Percentiles rank a stretch among this genome's conserved stretches.
These are phyloP conservation scores for Celastrina argiolus DNA, from an alignment of 2,888 invertebrate genomes.

Conservation along the genomic window DNA sequence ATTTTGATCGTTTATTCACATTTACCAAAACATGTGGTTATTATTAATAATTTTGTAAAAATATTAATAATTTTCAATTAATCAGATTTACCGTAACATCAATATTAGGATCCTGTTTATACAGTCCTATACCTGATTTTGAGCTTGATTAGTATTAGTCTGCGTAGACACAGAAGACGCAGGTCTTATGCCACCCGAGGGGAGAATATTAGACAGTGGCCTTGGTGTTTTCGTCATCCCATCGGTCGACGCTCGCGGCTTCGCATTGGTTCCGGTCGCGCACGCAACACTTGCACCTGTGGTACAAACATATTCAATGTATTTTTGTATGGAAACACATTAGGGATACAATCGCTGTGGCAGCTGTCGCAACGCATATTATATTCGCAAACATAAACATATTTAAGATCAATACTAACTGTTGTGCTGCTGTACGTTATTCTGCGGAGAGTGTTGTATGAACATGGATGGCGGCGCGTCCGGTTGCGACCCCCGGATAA, in stretches of 20 bases:
- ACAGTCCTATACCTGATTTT: constrained; percentile 59
- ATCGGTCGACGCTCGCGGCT: constrained; percentile 62
- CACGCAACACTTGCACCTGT: constrained; percentile 61
- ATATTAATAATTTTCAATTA: too few species aligned
- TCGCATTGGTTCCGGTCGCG: constrained; percentile 51
- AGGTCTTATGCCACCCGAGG: constrained; percentile 81
- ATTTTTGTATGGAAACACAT: neutral
- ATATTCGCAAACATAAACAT: constrained; percentile 4
- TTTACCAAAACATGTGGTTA: too few species aligned
- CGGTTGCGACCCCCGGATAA: constrained; percentile 88
- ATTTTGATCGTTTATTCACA: too few species aligned
- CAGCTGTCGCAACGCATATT: constrained; percentile 10
- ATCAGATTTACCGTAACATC: too few species aligned
- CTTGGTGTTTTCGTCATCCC: constrained; percentile 64
- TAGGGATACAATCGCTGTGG: constrained; percentile 14
- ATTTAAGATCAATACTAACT: constrained; percentile 52
- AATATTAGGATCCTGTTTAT: too few species aligned
- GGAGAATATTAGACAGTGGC: constrained; percentile 79
- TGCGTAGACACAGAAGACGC: constrained; percentile 92
- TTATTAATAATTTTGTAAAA: too few species aligned
- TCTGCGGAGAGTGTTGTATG: constrained; percentile 87
- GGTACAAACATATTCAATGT: neutral
- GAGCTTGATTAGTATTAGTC: constrained; percentile 79
- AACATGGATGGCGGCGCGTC: constrained; percentile 86
- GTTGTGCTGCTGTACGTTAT: constrained; percentile 65